Evolutionary conservation across 2,797 vertebrate genomes (phyloP).

Genomic region (Rhincodon typus): DNA sequence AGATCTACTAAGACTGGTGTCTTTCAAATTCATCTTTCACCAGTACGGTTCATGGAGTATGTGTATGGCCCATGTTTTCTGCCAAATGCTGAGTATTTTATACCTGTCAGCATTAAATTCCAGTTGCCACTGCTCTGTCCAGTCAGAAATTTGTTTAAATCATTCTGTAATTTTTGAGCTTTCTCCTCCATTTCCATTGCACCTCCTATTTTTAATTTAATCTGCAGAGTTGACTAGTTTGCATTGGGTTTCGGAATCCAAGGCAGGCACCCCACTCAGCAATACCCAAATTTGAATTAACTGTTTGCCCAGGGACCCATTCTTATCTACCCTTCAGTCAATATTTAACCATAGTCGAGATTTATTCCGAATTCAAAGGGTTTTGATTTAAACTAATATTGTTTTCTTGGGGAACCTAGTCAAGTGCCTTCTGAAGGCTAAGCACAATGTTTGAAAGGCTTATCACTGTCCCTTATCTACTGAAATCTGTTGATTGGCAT

Average conservation of each 20-base stretch:
- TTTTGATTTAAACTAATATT: too few species aligned
- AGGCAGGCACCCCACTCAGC: not conserved
- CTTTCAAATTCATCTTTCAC: not conserved
- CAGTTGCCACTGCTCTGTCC: not conserved
- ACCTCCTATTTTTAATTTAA: not conserved
- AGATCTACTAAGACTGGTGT: not conserved
- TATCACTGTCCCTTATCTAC: too few species aligned
- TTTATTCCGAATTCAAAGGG: too few species aligned
- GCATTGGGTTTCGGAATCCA: not conserved
- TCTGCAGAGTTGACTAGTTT: not conserved
- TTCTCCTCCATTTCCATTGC: not conserved
- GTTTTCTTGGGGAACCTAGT: too few species aligned
- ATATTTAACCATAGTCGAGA: too few species aligned
- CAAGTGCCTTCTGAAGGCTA: too few species aligned
- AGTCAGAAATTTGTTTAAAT: not conserved
- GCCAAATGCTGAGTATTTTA: not conserved
- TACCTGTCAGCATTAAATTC: not conserved
- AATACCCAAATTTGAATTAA: not conserved
- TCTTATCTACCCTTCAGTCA: too few species aligned
- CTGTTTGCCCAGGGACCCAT: too few species aligned
- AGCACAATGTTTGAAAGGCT: too few species aligned
- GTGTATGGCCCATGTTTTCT: not conserved
- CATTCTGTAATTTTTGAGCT: not conserved
- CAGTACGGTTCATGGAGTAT: not conserved
- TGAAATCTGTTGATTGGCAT: too few species aligned